A percentile compares a stretch with the other conserved stretches of the same genome.
Evolutionary conservation across 2,797 vertebrate species (phyloP).

Genomic region (Hoplostethus atlanticus): DNA sequence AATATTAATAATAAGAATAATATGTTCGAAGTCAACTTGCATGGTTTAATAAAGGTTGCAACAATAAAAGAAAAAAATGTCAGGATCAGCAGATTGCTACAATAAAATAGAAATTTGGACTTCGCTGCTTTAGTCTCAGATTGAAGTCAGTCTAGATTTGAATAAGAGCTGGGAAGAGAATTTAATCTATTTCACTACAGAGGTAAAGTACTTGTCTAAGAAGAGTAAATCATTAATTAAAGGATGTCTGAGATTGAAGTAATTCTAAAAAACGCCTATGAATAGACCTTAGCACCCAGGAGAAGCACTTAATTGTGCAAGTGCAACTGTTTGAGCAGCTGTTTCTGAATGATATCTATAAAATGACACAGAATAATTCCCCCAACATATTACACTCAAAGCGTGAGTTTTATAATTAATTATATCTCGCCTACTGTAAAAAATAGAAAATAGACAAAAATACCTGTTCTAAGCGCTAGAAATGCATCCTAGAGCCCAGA

Average conservation of each 20-base stretch:
- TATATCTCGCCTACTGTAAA: too few relatives aligned
- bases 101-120: neutral
- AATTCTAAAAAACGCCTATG: neutral
- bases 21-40: neutral
- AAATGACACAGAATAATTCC: neutral
- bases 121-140: neutral
- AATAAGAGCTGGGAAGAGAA: neutral
- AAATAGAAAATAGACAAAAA: too few relatives aligned
- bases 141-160: neutral
- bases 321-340: neutral
- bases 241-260: neutral
- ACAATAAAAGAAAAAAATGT: neutral
- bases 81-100: constrained; percentile 4
- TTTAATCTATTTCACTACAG: neutral
- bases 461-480: too few relatives aligned
- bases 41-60: neutral
- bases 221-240: neutral
- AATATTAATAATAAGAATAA: neutral
- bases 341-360: neutral
- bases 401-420: neutral
- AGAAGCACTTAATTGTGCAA: neutral
- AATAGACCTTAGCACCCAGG: neutral
- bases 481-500: too few relatives aligned
- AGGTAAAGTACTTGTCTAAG: neutral
- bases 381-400: neutral